phyloP scores from a whole-genome alignment of 2,797 vertebrate species.

The Xerus rutilus region DNA sequence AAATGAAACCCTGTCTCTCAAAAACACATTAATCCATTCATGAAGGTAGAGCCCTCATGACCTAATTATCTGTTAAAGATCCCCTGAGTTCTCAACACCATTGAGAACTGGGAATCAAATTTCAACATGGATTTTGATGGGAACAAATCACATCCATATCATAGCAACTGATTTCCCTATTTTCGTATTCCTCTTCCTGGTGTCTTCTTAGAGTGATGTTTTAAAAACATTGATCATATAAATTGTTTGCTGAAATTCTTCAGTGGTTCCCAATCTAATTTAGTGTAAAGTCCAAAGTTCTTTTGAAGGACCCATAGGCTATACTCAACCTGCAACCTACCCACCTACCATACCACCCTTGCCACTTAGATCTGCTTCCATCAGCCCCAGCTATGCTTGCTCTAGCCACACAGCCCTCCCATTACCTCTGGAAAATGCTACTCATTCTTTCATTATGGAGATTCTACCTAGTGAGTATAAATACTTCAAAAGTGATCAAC shows the following conservation, averaged over 20 bases:
- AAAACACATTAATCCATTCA: not conserved
- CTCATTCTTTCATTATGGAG: not conserved
- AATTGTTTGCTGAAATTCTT: not conserved
- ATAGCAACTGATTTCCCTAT: not conserved
- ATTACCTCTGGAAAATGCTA: not conserved
- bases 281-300: not conserved
- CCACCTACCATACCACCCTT: fast-evolving
- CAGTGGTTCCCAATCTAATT: not conserved
- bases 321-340: not conserved
- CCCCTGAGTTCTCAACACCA: not conserved
- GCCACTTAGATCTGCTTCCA: not conserved
- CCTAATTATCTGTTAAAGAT: not conserved
- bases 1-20: not conserved
- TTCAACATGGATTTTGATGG: no score
- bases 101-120: not conserved
- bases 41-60: no score
- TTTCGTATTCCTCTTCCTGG: not conserved
- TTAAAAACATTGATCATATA: not conserved
- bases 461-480: not conserved
- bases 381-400: not conserved
- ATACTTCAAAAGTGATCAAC: not conserved
- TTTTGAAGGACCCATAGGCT: not conserved
- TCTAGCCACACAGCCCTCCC: not conserved
- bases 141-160: not conserved
- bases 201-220: not conserved